Evolutionary conservation across 2,888 invertebrate species (phyloP), one percentile per base, ranked within the genome.

Genomic region (Melipona bicolor): DNA sequence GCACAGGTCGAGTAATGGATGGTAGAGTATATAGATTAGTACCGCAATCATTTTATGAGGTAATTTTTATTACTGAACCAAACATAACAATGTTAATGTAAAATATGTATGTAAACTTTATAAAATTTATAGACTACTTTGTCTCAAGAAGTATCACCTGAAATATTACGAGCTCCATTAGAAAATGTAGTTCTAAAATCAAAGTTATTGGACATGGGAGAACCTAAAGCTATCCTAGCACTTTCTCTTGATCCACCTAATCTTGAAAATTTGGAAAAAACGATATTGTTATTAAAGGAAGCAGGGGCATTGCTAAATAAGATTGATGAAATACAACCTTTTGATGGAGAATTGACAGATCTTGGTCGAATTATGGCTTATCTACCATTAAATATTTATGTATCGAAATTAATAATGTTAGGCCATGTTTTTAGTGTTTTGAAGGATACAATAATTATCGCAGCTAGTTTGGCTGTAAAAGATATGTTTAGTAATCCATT

Each of bases 231-330:
- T 52, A 96, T 99, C 50, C 95, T 99, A 0, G 98, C 97, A 0
- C 94, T 98, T 52, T 98, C 98, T 1, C 95, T 99, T 94, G 97
- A 98, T 91, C 98, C 98, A 24, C 99, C 99, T 0, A 96, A 98
- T 93, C 95, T 98, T 59, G 96, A 96, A 36, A 97, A 98, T 92
- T 97, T 99, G 88, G 96, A 97, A 83, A 96, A 96, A 77, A 98
- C 98, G 0, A 96, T 99, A 86, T 95, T 98, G n/a, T 95, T 96
- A 62, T 95, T 99, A 4, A 99, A 99, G 95, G 98, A 97, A 95
- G 95, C 96, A n/a, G 98, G 99, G 15, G 99, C 97, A 0, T 93
- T 99, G 15, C 32, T 91, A 0, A 96, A 97, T 79, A 96, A 96
- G 54, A 96, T 96, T 0, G 93, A 95, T 0, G 95, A 96, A 61